These are phyloP conservation scores for Lumbricus terrestris DNA, from an alignment of 2,888 invertebrate genomes.

Conservation along the genomic window DNA sequence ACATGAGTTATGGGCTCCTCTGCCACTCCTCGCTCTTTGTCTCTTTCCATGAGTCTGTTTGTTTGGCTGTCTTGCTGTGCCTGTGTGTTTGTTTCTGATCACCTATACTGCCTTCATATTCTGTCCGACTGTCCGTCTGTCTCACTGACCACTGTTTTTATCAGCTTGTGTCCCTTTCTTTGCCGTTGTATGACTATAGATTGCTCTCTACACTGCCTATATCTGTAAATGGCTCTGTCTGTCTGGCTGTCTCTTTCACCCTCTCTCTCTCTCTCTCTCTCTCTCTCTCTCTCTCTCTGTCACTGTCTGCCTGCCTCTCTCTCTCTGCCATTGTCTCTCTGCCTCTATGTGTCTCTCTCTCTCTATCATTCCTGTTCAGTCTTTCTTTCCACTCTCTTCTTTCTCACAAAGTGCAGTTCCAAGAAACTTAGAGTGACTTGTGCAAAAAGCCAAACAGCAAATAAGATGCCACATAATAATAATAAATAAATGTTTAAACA, in stretches of 20 bases:
- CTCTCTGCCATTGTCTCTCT: not conserved
- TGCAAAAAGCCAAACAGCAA: too few relatives aligned
- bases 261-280: not conserved
- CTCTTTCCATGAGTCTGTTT: not conserved
- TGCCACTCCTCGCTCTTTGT: not conserved
- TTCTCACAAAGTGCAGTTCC: too few relatives aligned
- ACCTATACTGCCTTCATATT: too few relatives aligned
- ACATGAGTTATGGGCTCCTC: not conserved
- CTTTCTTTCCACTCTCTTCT: too few relatives aligned
- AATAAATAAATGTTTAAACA: too few relatives aligned
- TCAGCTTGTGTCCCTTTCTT: not conserved
- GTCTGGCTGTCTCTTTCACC: not conserved
- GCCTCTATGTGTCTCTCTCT: not conserved
- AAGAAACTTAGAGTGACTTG: too few relatives aligned
- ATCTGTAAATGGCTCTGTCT: too few relatives aligned
- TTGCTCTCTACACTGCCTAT: too few relatives aligned
- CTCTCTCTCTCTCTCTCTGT: not conserved
- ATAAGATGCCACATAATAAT: too few relatives aligned
- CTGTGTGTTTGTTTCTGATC: not conserved
- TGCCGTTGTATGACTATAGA: too few relatives aligned
- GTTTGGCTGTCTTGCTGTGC: not conserved
- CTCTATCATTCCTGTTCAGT: not conserved
- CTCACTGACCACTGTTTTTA: not conserved
- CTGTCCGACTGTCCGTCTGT: not conserved
- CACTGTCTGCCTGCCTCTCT: not conserved